These are phyloP conservation scores for Allygus modestus DNA, from an alignment of 2,888 invertebrate genomes.

Conservation along the genomic window DNA sequence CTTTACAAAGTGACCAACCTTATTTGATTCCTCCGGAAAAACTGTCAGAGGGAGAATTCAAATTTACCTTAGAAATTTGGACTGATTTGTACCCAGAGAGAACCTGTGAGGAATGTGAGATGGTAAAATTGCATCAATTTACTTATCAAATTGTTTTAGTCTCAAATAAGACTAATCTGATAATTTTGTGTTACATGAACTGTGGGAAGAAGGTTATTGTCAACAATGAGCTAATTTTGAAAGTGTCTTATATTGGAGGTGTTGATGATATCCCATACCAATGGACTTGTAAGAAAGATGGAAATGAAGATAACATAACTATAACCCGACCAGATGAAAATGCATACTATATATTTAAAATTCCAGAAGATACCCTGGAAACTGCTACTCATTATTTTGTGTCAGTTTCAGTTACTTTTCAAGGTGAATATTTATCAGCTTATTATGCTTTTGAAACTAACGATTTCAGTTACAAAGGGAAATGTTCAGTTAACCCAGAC, in stretches of 20 bases:
- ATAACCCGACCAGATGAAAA: not conserved
- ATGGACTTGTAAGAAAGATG: not conserved
- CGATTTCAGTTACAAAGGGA: not conserved
- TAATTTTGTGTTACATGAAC: not conserved
- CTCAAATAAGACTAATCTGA: not conserved
- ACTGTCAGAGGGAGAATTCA: not conserved
- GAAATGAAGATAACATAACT: not conserved
- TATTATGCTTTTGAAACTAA: constrained; percentile 9
- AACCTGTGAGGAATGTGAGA: not conserved
- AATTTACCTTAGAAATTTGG: constrained; percentile 11
- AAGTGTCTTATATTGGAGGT: not conserved
- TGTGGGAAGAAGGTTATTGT: not conserved
- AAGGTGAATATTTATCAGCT: not conserved
- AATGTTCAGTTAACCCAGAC: not conserved
- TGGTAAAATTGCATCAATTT: not conserved
- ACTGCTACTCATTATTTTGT: not conserved
- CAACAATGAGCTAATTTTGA: not conserved
- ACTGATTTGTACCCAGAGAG: not conserved
- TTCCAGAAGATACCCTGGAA: constrained; percentile 13
- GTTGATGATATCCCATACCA: not conserved
- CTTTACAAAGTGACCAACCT: not conserved
- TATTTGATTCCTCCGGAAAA: not conserved
- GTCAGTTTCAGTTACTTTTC: not conserved
- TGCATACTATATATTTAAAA: not conserved
- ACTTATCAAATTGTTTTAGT: not conserved